These are phyloP conservation scores for Orycteropus afer DNA, from an alignment of 2,113 vertebrate species.

Conservation along the genomic window DNA sequence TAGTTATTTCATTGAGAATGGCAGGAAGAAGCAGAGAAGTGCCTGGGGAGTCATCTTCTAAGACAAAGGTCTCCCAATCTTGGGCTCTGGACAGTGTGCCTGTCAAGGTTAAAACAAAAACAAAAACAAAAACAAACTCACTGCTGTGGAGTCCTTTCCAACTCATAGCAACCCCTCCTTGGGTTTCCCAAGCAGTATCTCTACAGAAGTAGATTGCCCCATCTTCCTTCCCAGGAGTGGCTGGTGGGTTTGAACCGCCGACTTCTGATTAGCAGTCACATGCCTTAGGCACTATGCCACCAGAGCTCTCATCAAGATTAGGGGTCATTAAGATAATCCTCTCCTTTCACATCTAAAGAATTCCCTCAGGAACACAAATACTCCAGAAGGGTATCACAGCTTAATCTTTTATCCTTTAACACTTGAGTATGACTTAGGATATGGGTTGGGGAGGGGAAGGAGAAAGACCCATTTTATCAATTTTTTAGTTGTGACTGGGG, in stretches of 20 bases:
- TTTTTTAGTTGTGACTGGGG: neutral
- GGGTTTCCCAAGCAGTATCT: too few relatives aligned
- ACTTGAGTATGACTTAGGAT: conserved; percentile 43
- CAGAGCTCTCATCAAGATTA: too few relatives aligned
- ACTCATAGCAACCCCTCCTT: too few relatives aligned
- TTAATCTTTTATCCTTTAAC: conserved; percentile 54
- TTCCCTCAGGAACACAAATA: conserved; percentile 48
- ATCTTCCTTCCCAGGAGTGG: too few relatives aligned
- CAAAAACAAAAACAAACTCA: too few relatives aligned
- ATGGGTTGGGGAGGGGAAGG: neutral
- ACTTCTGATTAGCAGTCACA: too few relatives aligned
- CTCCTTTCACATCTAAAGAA: conserved; percentile 23
- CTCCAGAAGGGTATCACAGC: conserved; percentile 18
- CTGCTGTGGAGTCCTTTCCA: too few relatives aligned
- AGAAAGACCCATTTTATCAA: conserved; percentile 5
- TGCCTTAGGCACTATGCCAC: too few relatives aligned
- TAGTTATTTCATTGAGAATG: neutral
- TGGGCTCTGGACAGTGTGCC: neutral
- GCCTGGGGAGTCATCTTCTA: neutral
- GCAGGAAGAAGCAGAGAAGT: neutral
- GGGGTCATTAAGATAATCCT: conserved; percentile 55
- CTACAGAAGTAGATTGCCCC: too few relatives aligned
- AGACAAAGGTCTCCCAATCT: neutral
- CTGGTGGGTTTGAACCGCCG: too few relatives aligned
- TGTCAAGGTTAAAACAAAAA: neutral